These are phyloP conservation scores for Falco novaeseelandiae DNA, from an alignment of 2,797 vertebrate species.

Conservation along the genomic window DNA sequence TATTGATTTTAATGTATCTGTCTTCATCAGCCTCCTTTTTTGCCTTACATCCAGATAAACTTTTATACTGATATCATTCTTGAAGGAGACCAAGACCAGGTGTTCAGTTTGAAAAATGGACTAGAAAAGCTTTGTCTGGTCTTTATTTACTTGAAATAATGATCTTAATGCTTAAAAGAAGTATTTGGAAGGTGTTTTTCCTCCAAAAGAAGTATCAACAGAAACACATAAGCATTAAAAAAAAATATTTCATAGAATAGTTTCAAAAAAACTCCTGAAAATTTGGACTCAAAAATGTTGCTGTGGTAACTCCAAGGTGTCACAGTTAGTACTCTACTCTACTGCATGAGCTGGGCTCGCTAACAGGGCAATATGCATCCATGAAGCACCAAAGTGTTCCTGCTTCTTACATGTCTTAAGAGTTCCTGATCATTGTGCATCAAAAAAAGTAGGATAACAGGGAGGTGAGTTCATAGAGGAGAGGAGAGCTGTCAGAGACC, in stretches of 20 bases:
- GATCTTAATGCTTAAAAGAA: not conserved
- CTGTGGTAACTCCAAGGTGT: not conserved
- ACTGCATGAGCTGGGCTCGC: not conserved
- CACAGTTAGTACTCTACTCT: not conserved
- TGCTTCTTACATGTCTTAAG: not conserved
- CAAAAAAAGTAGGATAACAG: not conserved
- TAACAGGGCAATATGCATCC: not conserved
- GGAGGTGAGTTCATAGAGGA: not conserved
- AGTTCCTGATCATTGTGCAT: not conserved
- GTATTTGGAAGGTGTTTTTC: not conserved
- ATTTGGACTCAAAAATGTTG: not conserved
- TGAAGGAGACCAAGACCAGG: not conserved
- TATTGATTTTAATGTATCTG: not conserved
- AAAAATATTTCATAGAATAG: not conserved
- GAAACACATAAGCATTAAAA: not conserved
- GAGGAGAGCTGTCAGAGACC: not conserved
- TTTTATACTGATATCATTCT: not conserved
- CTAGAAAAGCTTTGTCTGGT: not conserved
- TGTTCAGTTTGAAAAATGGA: not conserved
- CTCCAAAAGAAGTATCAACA: not conserved
- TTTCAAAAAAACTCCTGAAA: not conserved
- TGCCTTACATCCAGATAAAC: not conserved
- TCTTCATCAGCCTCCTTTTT: not conserved
- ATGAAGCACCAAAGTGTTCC: not conserved
- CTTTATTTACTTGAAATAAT: not conserved